Conservation (phyloP, 2,113 vertebrate species). For the Syngnathus scovelli region DNA sequence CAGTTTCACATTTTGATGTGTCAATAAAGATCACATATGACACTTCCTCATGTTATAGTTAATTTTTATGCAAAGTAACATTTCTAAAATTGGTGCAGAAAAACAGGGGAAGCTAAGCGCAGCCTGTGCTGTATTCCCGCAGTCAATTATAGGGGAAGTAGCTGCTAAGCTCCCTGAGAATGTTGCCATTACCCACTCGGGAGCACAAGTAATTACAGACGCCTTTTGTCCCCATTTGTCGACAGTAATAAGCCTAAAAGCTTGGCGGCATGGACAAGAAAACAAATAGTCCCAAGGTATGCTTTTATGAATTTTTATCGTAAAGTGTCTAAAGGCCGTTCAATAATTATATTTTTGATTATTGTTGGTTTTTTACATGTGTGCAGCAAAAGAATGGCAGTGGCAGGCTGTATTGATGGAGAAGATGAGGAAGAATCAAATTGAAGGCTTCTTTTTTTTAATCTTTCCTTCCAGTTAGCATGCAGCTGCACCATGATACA, state of each 20-base stretch:
- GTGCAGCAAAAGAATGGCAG: not conserved
- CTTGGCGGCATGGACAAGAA: conserved; percentile 42
- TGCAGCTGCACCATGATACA: not conserved
- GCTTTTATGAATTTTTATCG: conserved; percentile 28
- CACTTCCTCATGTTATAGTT: not conserved
- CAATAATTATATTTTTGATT: not conserved
- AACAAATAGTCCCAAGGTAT: conserved; percentile 41
- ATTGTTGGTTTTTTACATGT: not conserved
- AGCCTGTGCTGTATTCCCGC: conserved; percentile 36
- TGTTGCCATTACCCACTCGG: conserved; percentile 47
- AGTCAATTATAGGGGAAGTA: conserved; percentile 42
- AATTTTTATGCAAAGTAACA: not conserved
- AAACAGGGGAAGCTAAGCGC: conserved; percentile 11
- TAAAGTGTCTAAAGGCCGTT: not conserved
- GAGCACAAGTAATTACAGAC: conserved; percentile 59
- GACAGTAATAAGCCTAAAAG: conserved; percentile 56
- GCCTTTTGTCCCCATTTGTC: conserved; percentile 57
- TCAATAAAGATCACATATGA: not conserved
- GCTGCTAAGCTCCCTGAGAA: conserved; percentile 58
- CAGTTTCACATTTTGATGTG: not conserved
- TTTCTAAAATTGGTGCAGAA: not conserved
- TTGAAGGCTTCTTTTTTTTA: not conserved
- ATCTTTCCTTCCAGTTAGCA: not conserved
- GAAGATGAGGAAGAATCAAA: not conserved
- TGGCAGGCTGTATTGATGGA: not conserved